These are phyloP conservation scores for Thymelicus sylvestris DNA, from an alignment of 2,888 invertebrate species.

Conservation along the genomic window DNA sequence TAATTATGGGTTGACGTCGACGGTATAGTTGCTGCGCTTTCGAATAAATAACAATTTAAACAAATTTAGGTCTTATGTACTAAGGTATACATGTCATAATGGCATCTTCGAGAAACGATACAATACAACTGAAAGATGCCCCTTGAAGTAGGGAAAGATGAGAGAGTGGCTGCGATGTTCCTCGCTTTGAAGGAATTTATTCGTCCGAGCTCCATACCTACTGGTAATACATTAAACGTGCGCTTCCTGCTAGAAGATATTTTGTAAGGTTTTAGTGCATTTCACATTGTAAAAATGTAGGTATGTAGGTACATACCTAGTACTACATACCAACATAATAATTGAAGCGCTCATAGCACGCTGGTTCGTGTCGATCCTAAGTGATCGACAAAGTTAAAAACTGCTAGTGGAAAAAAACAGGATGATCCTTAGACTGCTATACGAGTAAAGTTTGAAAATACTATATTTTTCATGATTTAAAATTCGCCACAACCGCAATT, in stretches of 20 bases:
- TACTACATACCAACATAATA: too few relatives aligned
- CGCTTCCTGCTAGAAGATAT: not conserved
- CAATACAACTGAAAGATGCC: not conserved
- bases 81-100: constrained; percentile 6
- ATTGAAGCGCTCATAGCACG: too few relatives aligned
- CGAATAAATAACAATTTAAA: constrained; percentile 1
- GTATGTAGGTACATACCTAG: too few relatives aligned
- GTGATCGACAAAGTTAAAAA: too few relatives aligned
- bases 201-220: not conserved
- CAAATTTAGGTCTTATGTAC: constrained; percentile 12
- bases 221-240: not conserved
- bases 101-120: not conserved
- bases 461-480: too few relatives aligned
- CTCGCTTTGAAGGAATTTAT: constrained; percentile 6
- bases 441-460: too few relatives aligned
- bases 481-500: too few relatives aligned
- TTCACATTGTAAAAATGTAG: not conserved
- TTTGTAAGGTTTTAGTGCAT: not conserved
- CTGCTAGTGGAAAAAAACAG: too few relatives aligned
- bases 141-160: constrained; percentile 7
- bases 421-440: too few relatives aligned
- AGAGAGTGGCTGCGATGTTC: constrained; percentile 11
- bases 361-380: too few relatives aligned
- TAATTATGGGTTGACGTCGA: constrained; percentile 50
- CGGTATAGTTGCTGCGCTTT: constrained; percentile 20